Conservation (phyloP, 2,888 invertebrate species). For the Belgica antarctica region DNA sequence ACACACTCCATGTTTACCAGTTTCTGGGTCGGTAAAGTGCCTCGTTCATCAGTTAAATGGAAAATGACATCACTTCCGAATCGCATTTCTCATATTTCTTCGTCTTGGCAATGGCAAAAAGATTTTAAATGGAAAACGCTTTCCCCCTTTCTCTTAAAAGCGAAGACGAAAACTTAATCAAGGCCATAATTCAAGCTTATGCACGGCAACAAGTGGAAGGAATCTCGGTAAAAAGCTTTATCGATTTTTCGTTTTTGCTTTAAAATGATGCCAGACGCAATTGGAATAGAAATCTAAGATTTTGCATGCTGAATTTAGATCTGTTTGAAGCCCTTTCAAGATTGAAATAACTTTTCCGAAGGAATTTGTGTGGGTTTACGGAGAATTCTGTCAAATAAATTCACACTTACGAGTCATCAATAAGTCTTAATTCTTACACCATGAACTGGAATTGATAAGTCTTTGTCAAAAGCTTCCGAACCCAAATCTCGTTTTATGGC, state of each 20-base stretch:
- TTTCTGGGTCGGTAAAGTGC: too few species aligned
- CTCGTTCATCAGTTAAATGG: not conserved
- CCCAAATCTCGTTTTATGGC: too few species aligned
- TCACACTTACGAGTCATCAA: too few species aligned
- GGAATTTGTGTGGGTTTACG: too few species aligned
- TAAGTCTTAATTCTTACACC: too few species aligned
- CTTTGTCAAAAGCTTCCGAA: too few species aligned
- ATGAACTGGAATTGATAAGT: too few species aligned
- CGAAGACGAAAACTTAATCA: constrained; percentile 4
- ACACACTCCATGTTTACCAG: too few species aligned
- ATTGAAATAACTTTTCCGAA: not conserved
- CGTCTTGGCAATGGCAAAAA: not conserved
- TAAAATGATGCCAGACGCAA: too few species aligned
- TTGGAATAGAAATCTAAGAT: too few species aligned
- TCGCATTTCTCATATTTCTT: not conserved
- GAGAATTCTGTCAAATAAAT: not conserved
- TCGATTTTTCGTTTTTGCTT: not conserved
- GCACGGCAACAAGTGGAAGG: constrained; percentile 20
- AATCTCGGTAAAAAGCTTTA: not conserved
- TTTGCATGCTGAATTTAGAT: not conserved
- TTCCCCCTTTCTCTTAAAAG: not conserved
- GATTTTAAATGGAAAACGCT: not conserved
- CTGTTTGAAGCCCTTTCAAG: not conserved
- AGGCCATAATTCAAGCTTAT: constrained; percentile 17
- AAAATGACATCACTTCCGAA: not conserved